phyloP scores from a whole-genome alignment of 2,797 vertebrate species.

The Uromys caudimaculatus region DNA sequence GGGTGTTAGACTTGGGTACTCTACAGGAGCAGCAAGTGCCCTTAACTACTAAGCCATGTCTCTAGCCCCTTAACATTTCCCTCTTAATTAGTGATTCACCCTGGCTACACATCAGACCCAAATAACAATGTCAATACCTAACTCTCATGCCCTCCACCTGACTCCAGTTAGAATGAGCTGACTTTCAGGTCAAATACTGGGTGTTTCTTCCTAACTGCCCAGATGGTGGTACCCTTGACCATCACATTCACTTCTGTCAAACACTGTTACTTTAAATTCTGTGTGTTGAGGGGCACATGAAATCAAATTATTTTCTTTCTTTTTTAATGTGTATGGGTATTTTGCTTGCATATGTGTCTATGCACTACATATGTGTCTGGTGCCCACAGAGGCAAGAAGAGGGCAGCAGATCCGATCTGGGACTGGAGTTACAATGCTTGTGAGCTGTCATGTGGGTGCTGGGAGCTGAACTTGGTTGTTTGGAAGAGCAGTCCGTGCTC shows the following conservation, averaged over 20 bases:
- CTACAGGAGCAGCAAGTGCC: background rate
- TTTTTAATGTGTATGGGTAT: background rate
- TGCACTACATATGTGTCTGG: background rate
- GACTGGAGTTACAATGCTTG: background rate
- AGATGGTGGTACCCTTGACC: slow-evolving; percentile 6
- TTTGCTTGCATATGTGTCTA: background rate
- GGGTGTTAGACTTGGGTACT: background rate
- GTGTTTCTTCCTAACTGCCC: slow-evolving; percentile 25
- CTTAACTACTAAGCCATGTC: background rate
- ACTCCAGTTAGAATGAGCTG: background rate
- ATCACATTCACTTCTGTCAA: slow-evolving; percentile 37
- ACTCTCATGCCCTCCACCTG: background rate
- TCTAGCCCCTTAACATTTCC: background rate
- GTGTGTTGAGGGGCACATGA: background rate
- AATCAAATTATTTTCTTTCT: background rate
- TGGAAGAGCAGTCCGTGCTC: background rate
- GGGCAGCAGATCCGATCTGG: background rate
- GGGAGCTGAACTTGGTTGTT: background rate
- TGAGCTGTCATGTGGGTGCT: background rate
- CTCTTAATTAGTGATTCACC: slow-evolving; percentile 24
- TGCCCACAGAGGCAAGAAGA: background rate
- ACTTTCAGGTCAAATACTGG: background rate
- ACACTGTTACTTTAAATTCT: background rate
- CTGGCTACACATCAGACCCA: slow-evolving; percentile 6
- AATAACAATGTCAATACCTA: background rate